Percentiles rank a stretch among this genome's conserved stretches.
Evolutionary conservation across 2,888 invertebrate genomes (phyloP).

Genomic region (Noctua janthina): DNA sequence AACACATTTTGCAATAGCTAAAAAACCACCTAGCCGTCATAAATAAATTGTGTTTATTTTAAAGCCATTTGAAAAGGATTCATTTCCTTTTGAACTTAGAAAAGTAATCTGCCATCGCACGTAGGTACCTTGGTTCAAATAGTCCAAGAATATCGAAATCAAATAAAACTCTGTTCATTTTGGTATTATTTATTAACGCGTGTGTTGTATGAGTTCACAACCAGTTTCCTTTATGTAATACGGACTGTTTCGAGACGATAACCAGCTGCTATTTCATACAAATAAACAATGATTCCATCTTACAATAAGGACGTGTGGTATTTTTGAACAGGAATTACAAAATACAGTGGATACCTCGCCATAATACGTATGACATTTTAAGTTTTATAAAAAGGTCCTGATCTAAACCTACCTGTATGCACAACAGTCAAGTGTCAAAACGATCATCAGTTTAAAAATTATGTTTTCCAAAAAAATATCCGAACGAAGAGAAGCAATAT

Average conservation of each 20-base stretch:
- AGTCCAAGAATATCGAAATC: neutral
- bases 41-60: neutral
- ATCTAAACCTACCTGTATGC: neutral
- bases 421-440: neutral
- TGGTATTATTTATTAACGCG: slow-evolving; percentile 40
- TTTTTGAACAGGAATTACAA: neutral
- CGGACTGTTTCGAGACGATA: slow-evolving; percentile 36
- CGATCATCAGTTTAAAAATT: neutral
- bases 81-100: neutral
- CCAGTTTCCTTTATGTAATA: slow-evolving; percentile 43
- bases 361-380: neutral
- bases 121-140: neutral
- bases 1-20: neutral
- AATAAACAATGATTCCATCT: slow-evolving; percentile 48
- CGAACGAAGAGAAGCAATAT: slow-evolving; percentile 1
- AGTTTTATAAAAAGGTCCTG: neutral
- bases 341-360: neutral
- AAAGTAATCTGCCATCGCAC: neutral
- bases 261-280: slow-evolving; percentile 43
- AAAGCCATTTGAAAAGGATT: neutral
- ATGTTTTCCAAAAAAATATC: neutral
- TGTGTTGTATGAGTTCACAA: slow-evolving; percentile 36
- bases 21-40: neutral
- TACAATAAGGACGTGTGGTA: slow-evolving; percentile 8
- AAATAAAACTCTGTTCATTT: slow-evolving; percentile 2